These are phyloP conservation scores for Ceratina japonica DNA, from an alignment of 1,140 invertebrate genomes.

Conservation along the genomic window DNA sequence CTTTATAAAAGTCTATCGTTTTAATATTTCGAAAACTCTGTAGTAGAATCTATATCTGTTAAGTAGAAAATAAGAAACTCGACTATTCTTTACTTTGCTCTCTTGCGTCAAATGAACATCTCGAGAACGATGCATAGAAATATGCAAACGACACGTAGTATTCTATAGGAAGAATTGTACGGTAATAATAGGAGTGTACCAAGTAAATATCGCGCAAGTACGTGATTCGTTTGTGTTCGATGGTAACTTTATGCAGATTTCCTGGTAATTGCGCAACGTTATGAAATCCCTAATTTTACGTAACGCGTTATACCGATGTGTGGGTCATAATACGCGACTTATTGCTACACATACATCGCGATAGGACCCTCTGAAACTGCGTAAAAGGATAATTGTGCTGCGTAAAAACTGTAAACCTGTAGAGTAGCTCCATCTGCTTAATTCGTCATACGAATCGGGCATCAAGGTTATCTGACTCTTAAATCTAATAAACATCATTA, in stretches of 20 bases:
- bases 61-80: too few relatives aligned
- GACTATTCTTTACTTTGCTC: too few relatives aligned
- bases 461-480: constrained; percentile 38
- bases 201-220: too few relatives aligned
- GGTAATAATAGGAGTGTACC: too few relatives aligned
- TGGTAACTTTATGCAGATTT: constrained; percentile 34
- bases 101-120: too few relatives aligned
- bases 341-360: constrained; percentile 2
- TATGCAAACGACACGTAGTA: background rate
- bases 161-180: background rate
- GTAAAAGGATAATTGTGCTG: constrained; percentile 45
- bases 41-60: too few relatives aligned
- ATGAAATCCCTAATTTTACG: constrained; percentile 51
- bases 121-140: background rate
- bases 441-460: background rate
- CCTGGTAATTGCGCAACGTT: constrained; percentile 38
- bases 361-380: constrained; percentile 18
- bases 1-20: too few relatives aligned
- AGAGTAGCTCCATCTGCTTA: constrained; percentile 38
- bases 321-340: constrained; percentile 19
- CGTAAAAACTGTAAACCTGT: constrained; percentile 34
- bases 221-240: background rate
- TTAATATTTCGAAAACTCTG: background rate
- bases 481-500: constrained; percentile 52
- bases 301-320: constrained; percentile 30